Base-by-base conservation (phyloP, 1,140 invertebrate species). In the Aphelenchoides besseyi region DNA sequence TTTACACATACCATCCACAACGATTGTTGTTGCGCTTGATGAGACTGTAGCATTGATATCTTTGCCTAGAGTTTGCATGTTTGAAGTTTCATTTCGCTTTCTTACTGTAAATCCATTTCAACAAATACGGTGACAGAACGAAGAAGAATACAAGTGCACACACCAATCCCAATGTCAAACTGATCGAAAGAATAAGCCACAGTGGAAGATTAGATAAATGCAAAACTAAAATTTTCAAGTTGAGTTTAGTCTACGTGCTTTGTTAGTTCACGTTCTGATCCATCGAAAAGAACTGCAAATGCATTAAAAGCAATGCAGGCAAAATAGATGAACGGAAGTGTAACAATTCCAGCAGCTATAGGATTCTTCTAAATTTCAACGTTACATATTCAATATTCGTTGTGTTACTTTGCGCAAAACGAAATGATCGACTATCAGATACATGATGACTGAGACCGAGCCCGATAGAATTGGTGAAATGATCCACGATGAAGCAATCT, bases 401-500 rank as follows among this genome's bases (percentile, higher is more conserved):
- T 48, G 12, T 48, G 12, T 79, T 79, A 87, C 86, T 57, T 91
- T 89, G 32, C 88, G 88, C 16, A 97, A 86, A 71, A 98, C 92
- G 77, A 90, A 90, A 73, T 88, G 88, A 72, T 90, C 89, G 64
- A 97, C 91, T 36, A 91, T 81, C 84, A 90, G 88, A 85, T 90
- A 96, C 3, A 97, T 88, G 48, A 88, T 52, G 32, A 90, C 89
- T n/a, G 94, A 97, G 52, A 95, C 90, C 0, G 91, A 74, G 2
- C 95, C 95, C 74, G 93, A 95, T 68, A 97, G 85, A 28, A 95
- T 85, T 5, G 95, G 95, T 37, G 93, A 95, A 18, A 95, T 89
- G 83, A 98, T 95, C 95, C 95, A 98, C 0, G 95, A 97, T 16
- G 89, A 90, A 75, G 94, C 89, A 76, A 93, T 92, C 79, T 90